A percentile compares a stretch with the other conserved stretches of the same genome.
Conservation (phyloP, 1,140 invertebrate species). For the Nebria ingens region DNA sequence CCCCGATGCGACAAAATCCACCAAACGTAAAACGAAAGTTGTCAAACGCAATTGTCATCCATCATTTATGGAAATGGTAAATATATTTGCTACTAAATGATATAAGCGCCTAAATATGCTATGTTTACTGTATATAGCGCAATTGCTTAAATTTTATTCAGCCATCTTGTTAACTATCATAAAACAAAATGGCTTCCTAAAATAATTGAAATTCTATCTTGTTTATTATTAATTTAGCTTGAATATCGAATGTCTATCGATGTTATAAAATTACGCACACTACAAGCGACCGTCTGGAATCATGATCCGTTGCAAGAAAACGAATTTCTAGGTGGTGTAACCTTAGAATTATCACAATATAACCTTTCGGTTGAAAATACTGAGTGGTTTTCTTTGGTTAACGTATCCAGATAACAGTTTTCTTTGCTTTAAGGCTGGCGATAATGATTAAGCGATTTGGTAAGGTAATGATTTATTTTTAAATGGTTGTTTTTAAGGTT, state of each 20-base stretch:
- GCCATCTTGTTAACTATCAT: slow-evolving; percentile 7
- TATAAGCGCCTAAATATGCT: too few species aligned
- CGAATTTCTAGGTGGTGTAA: slow-evolving; percentile 83
- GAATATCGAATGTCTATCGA: slow-evolving; percentile 81
- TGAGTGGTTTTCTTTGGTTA: slow-evolving; percentile 66
- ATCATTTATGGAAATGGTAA: slow-evolving; percentile 96
- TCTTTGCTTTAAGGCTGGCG: background rate
- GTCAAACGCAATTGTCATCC: slow-evolving; percentile 86
- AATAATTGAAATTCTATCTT: background rate
- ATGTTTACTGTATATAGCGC: too few species aligned
- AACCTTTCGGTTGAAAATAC: slow-evolving; percentile 66
- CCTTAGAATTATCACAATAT: slow-evolving; percentile 59
- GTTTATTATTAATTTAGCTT: slow-evolving; percentile 45
- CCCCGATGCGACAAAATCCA: slow-evolving; percentile 75
- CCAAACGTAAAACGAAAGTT: slow-evolving; percentile 92
- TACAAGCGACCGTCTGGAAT: slow-evolving; percentile 92
- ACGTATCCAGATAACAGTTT: slow-evolving; percentile 33
- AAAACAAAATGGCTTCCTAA: background rate
- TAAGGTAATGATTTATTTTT: background rate
- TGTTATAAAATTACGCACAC: slow-evolving; percentile 56
- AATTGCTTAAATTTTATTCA: too few species aligned
- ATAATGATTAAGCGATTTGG: background rate
- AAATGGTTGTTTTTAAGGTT: background rate
- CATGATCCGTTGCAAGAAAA: slow-evolving; percentile 93
- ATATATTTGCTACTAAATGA: too few species aligned